Evolutionary conservation across 1,140 invertebrate species (phyloP).

Genomic region (Drosophila gunungcola): DNA sequence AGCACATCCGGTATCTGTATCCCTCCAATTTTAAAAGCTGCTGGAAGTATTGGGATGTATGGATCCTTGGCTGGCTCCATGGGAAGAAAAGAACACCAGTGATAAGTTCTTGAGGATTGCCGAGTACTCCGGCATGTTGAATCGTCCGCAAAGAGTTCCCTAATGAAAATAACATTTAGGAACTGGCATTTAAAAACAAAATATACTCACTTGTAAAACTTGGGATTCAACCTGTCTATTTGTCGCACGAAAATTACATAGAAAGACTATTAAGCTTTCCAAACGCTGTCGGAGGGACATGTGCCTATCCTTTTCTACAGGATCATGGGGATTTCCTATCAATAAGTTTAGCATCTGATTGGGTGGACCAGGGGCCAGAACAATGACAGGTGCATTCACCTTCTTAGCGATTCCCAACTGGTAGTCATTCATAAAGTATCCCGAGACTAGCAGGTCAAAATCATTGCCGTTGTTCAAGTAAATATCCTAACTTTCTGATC

Average conservation of each 20-base stretch:
- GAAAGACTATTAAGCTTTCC: neutral
- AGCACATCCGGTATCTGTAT: conserved; percentile 82
- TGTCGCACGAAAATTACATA: neutral
- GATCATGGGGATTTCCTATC: conserved; percentile 51
- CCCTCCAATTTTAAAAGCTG: conserved; percentile 82
- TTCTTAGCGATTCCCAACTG: conserved; percentile 49
- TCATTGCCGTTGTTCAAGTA: conserved; percentile 55
- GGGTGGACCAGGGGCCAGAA: conserved; percentile 44
- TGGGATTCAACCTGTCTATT: neutral
- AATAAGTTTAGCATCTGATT: conserved; percentile 28
- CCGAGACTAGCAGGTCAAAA: conserved; percentile 57
- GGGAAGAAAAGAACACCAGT: conserved; percentile 55
- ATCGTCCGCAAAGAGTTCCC: conserved; percentile 33
- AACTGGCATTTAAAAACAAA: neutral
- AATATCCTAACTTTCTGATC: conserved; percentile 48
- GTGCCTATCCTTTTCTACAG: neutral
- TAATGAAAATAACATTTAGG: neutral
- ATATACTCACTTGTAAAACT: neutral
- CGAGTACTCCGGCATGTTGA: conserved; percentile 28
- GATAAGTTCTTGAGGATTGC: conserved; percentile 46
- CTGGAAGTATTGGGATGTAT: conserved; percentile 41
- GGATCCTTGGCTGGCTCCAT: conserved; percentile 63
- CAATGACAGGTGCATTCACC: conserved; percentile 56
- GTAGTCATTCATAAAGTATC: conserved; percentile 59
- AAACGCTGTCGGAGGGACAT: conserved; percentile 1